phyloP scores from a whole-genome alignment of 2,797 vertebrate species.

The Rhadinocentrus ornatus region DNA sequence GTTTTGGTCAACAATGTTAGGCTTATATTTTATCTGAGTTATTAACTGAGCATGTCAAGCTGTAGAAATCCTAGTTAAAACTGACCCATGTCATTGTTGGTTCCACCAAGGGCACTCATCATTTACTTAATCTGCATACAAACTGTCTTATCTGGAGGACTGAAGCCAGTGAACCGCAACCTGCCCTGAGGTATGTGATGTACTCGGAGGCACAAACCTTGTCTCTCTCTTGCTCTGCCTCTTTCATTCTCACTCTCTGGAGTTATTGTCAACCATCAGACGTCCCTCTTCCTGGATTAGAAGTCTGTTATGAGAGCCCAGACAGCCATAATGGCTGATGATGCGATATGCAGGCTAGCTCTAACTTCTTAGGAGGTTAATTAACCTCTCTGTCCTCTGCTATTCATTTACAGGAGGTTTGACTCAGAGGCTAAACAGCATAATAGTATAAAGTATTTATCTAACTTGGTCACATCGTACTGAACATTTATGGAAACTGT shows the following conservation, averaged over 20 bases:
- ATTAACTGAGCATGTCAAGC: constrained; percentile 12
- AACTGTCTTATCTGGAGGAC: constrained; percentile 71
- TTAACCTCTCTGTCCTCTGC: constrained; percentile 71
- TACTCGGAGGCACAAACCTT: constrained; percentile 44
- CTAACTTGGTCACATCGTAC: background rate
- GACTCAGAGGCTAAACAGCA: constrained; percentile 33
- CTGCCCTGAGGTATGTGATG: constrained; percentile 53
- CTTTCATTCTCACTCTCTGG: constrained; percentile 45
- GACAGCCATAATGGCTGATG: constrained; percentile 65
- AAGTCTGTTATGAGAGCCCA: constrained; percentile 61
- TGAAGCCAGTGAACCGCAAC: constrained; percentile 60
- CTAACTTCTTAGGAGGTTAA: constrained; percentile 61
- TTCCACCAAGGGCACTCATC: constrained; percentile 56
- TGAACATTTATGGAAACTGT: background rate
- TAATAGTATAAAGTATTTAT: background rate
- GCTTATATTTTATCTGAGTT: constrained; percentile 12
- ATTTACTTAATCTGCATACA: constrained; percentile 68
- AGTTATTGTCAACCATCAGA: constrained; percentile 72
- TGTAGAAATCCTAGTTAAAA: constrained; percentile 28
- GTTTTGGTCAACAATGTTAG: constrained; percentile 15
- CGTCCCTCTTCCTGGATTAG: constrained; percentile 62
- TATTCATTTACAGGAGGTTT: constrained; percentile 40
- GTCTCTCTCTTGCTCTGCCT: constrained; percentile 47
- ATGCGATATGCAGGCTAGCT: constrained; percentile 56
- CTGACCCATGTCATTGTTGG: constrained; percentile 38